Evolutionary conservation across 2,888 invertebrate genomes (phyloP).

Genomic region (Amphiduros pacificus): DNA sequence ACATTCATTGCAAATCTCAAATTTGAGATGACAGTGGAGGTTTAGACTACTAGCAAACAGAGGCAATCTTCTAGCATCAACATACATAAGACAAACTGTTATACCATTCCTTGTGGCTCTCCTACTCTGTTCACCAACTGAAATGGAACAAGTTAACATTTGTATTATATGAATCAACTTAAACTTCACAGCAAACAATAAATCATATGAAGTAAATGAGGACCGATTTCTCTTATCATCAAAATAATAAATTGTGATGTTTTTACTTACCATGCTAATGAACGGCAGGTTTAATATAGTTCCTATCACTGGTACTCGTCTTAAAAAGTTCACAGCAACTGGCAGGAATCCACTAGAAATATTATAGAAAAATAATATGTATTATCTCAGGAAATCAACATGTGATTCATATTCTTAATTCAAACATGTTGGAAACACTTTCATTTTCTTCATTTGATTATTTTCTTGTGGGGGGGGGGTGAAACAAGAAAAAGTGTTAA

Average conservation of each 20-base stretch:
- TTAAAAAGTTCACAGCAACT: conserved; percentile 90
- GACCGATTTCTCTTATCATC: not conserved
- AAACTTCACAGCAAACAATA: conserved; percentile 4
- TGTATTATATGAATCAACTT: not conserved
- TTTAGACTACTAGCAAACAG: too few relatives aligned
- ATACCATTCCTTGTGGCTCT: conserved; percentile 57
- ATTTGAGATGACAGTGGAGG: too few relatives aligned
- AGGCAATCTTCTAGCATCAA: too few relatives aligned
- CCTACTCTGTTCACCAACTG: conserved; percentile 53
- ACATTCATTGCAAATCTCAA: too few relatives aligned
- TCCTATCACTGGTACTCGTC: conserved; percentile 89
- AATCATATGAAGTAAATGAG: not conserved
- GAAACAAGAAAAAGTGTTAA: too few relatives aligned
- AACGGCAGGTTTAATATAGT: conserved; percentile 86
- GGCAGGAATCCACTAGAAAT: conserved; percentile 91
- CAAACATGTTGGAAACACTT: too few relatives aligned
- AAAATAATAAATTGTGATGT: not conserved
- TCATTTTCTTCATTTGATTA: too few relatives aligned
- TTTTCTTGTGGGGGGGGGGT: too few relatives aligned
- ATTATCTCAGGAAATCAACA: too few relatives aligned
- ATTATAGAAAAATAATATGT: not conserved
- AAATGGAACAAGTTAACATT: conserved; percentile 19
- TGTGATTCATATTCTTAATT: too few relatives aligned
- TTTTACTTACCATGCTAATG: conserved; percentile 75
- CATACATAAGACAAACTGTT: too few relatives aligned